phyloP scores from a whole-genome alignment of 2,113 vertebrate genomes.

The Furnarius figulus region DNA sequence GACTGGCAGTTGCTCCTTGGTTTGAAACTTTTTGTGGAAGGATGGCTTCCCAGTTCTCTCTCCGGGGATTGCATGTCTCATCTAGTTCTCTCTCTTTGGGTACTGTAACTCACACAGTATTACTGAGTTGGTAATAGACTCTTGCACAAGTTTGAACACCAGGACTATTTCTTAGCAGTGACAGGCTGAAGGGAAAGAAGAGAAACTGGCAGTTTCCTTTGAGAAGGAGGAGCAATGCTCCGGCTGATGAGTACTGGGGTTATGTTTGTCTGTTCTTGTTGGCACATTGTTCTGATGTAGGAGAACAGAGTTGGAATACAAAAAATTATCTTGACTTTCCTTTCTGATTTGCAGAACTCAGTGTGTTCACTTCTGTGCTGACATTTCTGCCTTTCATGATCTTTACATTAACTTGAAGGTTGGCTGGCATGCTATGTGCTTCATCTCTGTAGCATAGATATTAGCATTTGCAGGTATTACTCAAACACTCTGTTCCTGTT shows the following conservation, averaged over 20 bases:
- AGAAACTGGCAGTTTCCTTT: not conserved
- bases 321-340: not conserved
- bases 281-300: not conserved
- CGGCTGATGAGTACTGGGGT: not conserved
- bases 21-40: not conserved
- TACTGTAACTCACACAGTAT: not conserved
- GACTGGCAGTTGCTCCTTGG: conserved; percentile 1
- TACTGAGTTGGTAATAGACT: not conserved
- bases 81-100: not conserved
- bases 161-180: not conserved
- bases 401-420: not conserved
- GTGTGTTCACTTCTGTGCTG: not conserved
- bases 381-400: not conserved
- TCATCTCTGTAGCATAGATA: not conserved
- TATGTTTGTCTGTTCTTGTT: not conserved
- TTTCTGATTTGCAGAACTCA: not conserved
- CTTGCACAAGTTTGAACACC: not conserved
- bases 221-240: not conserved
- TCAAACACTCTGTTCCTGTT: not conserved
- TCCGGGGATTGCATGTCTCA: not conserved
- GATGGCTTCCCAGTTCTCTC: not conserved
- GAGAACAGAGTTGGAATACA: not conserved
- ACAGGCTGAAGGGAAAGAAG: not conserved
- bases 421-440: not conserved
- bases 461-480: not conserved